Evolutionary conservation across 2,888 invertebrate species (phyloP), one percentile per base, ranked within the genome.

Genomic region (Parnassius apollo): DNA sequence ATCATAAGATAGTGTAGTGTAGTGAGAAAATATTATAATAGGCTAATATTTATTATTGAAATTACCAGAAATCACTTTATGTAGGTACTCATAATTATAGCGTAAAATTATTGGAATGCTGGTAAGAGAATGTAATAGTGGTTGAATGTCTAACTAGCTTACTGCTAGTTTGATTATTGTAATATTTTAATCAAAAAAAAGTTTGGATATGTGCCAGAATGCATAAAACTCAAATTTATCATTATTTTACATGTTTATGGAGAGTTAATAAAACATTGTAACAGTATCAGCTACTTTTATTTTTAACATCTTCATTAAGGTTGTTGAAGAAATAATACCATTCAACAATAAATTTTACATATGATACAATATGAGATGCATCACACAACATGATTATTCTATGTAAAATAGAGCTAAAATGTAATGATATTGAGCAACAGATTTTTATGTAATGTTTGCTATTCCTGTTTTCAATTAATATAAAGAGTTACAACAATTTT

Each of bases 281-380:
- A 42, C 12, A 50, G 9, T 25, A 2, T 48, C 0, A 35, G 13
- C 9, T 52, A 9, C 45, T 59, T 59, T 59, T 57, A 50, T 58
- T 42, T 54, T 42, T 54, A 13, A 25, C 25, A 53, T 9, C 42
- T n/a, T 10, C 10, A 42, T 58, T 25, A 46, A 51, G 53, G 58
- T 65, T 67, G 75, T 80, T 76, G 80, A 73, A 78, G 66, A 10
- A 12, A 45, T 12, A 45, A 12, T 35, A 7, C 35, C 1, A 35
- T 35, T 4, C 7, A 35, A 35, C 35, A 35, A 35, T 35, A 35
- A 35, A 35, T 35, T 35, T 35, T 7, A 35, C 35, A 35, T 18
- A 18, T 18, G 18, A 18, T 18, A 18, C 18, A 18, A 18, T 18
- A 18, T 18, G 18, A 18, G 18, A 18, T 18, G 18, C 18, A 18